Evolutionary conservation across 2,888 invertebrate genomes (phyloP), one percentile per base, ranked within the genome.

Genomic region (Pristionchus entomophagus): DNA sequence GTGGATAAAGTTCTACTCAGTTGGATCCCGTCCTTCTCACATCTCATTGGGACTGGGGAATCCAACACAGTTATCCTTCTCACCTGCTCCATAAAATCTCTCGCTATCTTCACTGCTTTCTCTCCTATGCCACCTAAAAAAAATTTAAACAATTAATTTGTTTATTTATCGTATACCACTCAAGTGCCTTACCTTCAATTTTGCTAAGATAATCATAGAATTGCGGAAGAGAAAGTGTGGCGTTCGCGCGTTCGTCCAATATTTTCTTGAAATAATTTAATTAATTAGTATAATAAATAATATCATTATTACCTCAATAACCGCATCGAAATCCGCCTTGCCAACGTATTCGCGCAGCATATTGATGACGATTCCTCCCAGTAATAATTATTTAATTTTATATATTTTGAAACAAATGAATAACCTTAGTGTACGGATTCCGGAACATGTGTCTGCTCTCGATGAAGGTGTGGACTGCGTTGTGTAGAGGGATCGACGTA

Each of bases 361-460:
- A n/a, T 73, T 38, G 41, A 73, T 26, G 2, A 73, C 19, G 2
- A 41, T 45, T 41, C 12, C 73, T 4, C 73, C 73, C 56, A n/a
- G 19, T 38, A 0, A 38, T 0, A 4, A 38, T 22, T 69, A 12
- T 10, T 29, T 10, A 62, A 32, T 62, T 26, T n/a, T 1, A 2
- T 29, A 62, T 12, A 35, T 56, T 5, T 14, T 56, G n/a, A 22
- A 56, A n/a, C n/a, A 22, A 22, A 56, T n/a, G 56, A 56, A n/a
- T n/a, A n/a, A 73, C 73, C 73, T 73, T 73, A 8, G 45, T 26
- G n/a, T 73, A 73, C 4, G 73, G 73, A n/a, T 38, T 35, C 5
- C 73, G 38, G 73, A 73, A 73, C n/a, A 32, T 35, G 38, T 41
- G 38, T 38, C 73, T 3, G 26, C 73, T 73, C n/a, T 73, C 73